Evolutionary conservation across 1,140 invertebrate species (phyloP).

Genomic region (Magallana gigas): DNA sequence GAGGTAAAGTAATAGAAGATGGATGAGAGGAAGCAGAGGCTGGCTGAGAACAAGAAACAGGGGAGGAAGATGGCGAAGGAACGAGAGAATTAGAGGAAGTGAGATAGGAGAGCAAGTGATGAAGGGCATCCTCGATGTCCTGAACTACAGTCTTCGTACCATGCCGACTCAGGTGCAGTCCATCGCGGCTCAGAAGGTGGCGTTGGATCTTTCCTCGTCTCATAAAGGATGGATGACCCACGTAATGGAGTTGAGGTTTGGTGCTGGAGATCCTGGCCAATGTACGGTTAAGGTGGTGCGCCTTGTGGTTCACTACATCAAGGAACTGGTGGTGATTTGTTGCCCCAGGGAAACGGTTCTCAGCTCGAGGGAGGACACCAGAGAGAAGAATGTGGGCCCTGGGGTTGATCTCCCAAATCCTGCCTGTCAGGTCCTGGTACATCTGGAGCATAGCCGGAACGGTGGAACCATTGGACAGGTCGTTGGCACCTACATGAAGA

Average conservation of each 20-base stretch:
- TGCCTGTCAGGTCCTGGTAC: neutral
- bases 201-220: neutral
- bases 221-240: neutral
- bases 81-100: no score
- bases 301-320: neutral
- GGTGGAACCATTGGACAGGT: neutral
- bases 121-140: neutral
- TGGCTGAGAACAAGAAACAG: no score
- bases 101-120: neutral
- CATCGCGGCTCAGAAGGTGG: neutral
- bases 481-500: constrained; percentile 24
- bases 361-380: neutral
- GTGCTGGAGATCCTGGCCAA: neutral
- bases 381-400: neutral
- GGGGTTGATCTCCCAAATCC: neutral
- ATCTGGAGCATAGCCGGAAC: neutral
- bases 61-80: no score
- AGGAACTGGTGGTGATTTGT: neutral
- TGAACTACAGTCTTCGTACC: neutral
- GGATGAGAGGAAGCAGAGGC: neutral
- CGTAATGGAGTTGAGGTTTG: neutral
- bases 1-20: neutral
- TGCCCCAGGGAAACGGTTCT: neutral
- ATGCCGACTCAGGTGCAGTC: neutral
- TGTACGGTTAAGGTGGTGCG: neutral